Evolutionary conservation across 2,888 invertebrate species (phyloP).

Genomic region (Hydrotaea diabolus): DNA sequence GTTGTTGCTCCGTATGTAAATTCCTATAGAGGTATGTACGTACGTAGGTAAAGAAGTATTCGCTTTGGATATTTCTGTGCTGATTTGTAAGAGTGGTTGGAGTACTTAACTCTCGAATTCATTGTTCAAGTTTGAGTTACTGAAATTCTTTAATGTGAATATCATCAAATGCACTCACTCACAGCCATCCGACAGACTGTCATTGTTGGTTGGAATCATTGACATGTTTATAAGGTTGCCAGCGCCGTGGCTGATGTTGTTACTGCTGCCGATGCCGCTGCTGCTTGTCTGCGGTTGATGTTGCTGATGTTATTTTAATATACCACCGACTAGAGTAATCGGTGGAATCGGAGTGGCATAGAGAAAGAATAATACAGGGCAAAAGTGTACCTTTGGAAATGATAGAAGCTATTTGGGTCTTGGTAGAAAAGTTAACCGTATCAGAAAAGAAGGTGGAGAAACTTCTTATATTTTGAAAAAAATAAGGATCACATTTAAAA

Average conservation of each 20-base stretch:
- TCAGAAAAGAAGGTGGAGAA: too few species aligned
- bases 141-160: constrained; percentile 44
- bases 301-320: constrained; percentile 32
- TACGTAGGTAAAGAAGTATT: neutral
- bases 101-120: constrained; percentile 45
- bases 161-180: neutral
- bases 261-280: constrained; percentile 11
- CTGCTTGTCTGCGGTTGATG: constrained; percentile 17
- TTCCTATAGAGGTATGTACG: too few species aligned
- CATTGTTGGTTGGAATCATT: constrained; percentile 54
- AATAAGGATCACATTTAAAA: too few species aligned
- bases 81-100: constrained; percentile 40
- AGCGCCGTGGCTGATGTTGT: neutral
- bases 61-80: constrained; percentile 44
- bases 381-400: neutral
- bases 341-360: neutral
- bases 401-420: neutral
- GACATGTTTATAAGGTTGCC: constrained; percentile 60
- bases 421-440: too few species aligned
- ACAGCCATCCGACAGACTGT: constrained; percentile 17
- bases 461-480: too few species aligned
- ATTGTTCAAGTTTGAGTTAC: constrained; percentile 35
- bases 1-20: neutral
- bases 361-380: neutral
- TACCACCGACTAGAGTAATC: constrained; percentile 8